Evolutionary conservation across 2,888 invertebrate genomes (phyloP).

Genomic region (Pachycephus smyrnensis): DNA sequence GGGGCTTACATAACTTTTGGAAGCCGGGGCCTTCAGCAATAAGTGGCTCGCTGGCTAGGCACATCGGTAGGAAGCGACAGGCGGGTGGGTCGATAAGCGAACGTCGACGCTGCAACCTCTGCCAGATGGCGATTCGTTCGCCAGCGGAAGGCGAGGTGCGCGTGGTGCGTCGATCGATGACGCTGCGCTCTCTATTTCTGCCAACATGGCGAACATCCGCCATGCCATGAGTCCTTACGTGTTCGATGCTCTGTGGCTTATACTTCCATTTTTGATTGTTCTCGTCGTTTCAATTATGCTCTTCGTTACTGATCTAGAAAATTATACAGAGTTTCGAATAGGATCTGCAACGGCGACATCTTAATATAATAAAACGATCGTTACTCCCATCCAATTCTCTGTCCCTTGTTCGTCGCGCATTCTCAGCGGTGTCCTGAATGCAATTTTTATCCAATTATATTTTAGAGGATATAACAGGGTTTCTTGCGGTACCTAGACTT

Average conservation of each 20-base stretch:
- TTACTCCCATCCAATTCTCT: no score
- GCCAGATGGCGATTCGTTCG: constrained; percentile 57
- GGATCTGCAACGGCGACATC: background rate
- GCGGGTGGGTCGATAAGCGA: constrained; percentile 56
- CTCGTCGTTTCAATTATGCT: background rate
- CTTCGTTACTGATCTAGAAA: background rate
- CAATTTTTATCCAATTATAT: background rate
- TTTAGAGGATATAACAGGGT: background rate
- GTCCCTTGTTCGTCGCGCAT: no score
- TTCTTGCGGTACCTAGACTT: background rate
- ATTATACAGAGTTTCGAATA: background rate
- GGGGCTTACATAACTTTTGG: constrained; percentile 49
- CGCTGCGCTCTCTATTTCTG: constrained; percentile 43
- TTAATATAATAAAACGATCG: background rate
- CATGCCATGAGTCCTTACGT: constrained; percentile 15
- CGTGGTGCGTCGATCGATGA: constrained; percentile 57
- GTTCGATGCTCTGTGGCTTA: background rate
- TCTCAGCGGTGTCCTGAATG: background rate
- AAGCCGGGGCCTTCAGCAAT: constrained; percentile 18
- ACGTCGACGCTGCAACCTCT: constrained; percentile 27
- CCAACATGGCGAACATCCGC: constrained; percentile 58
- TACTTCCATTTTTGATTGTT: background rate
- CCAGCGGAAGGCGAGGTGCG: constrained; percentile 22
- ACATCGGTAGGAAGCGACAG: constrained; percentile 14
- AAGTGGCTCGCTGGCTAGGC: constrained; percentile 20